phyloP scores from a whole-genome alignment of 2,888 invertebrate genomes.

The Branchellion lobata region DNA sequence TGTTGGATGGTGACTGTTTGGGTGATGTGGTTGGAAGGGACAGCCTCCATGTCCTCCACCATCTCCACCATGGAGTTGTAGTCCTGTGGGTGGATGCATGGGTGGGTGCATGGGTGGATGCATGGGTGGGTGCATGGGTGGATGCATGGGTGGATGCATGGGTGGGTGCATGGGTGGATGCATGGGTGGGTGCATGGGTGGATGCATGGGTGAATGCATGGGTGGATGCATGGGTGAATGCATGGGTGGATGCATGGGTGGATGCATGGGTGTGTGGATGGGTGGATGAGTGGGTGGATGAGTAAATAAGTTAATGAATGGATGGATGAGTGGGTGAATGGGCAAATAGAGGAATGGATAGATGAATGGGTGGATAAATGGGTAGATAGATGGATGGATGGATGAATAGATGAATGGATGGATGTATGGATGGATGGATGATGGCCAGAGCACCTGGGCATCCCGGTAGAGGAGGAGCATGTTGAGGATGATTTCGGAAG shows the following conservation, averaged over 20 bases:
- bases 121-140: no score
- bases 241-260: conserved; percentile 86
- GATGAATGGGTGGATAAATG: no score
- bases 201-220: no score
- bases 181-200: conserved; percentile 86
- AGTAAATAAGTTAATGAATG: no score
- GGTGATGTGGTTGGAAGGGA: conserved; percentile 70
- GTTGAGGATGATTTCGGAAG: conserved; percentile 91
- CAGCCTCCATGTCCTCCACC: conserved; percentile 85
- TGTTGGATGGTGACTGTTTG: conserved; percentile 87
- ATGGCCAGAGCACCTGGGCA: conserved; percentile 56
- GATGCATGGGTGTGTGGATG: no score
- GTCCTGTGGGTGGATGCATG: conserved; percentile 67
- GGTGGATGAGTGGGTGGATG: no score
- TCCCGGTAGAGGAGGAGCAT: conserved; percentile 78
- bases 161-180: no score
- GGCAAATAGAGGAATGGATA: background rate
- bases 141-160: no score
- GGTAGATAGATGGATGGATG: conserved; percentile 68
- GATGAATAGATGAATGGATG: conserved; percentile 86
- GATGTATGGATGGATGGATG: no score
- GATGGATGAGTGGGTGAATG: no score
- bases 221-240: conserved; percentile 68
- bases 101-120: no score
- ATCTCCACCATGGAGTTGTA: conserved; percentile 96